Conservation (phyloP, 2,888 invertebrate species). For the Sesia apiformis region DNA sequence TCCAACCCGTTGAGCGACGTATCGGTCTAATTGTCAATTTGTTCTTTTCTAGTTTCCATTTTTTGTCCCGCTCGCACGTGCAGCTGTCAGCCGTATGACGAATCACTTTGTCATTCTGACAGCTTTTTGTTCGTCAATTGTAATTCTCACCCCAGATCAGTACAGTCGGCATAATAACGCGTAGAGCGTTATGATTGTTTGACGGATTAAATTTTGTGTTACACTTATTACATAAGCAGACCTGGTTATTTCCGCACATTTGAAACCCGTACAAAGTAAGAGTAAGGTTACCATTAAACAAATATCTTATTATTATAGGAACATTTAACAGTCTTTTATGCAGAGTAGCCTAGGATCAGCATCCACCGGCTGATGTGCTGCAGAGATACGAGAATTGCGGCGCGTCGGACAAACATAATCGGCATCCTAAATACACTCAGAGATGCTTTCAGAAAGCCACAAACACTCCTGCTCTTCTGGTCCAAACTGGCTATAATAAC, state of each 20-base stretch:
- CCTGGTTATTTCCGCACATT: not conserved
- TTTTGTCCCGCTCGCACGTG: conserved; percentile 27
- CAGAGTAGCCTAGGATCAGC: too few relatives aligned
- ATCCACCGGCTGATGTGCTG: too few relatives aligned
- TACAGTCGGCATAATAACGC: not conserved
- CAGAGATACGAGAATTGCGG: too few relatives aligned
- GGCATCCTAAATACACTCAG: too few relatives aligned
- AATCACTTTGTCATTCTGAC: conserved; percentile 70
- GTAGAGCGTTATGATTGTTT: not conserved
- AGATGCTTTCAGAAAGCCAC: too few relatives aligned
- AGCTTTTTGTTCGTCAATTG: conserved; percentile 51
- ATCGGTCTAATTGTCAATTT: conserved; percentile 31
- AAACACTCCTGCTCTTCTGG: too few relatives aligned
- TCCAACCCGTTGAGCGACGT: not conserved
- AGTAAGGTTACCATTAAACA: not conserved
- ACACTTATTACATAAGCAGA: not conserved
- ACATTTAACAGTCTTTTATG: not conserved
- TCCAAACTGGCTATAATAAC: too few relatives aligned
- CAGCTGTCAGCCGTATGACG: conserved; percentile 68
- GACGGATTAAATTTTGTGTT: not conserved
- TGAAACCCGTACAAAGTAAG: not conserved
- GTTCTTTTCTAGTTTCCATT: conserved; percentile 18
- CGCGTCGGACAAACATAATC: too few relatives aligned
- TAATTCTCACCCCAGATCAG: conserved; percentile 57
- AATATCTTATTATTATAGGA: not conserved